phyloP scores from a whole-genome alignment of 2,888 invertebrate genomes.

The Drosophila atroscutellata region DNA sequence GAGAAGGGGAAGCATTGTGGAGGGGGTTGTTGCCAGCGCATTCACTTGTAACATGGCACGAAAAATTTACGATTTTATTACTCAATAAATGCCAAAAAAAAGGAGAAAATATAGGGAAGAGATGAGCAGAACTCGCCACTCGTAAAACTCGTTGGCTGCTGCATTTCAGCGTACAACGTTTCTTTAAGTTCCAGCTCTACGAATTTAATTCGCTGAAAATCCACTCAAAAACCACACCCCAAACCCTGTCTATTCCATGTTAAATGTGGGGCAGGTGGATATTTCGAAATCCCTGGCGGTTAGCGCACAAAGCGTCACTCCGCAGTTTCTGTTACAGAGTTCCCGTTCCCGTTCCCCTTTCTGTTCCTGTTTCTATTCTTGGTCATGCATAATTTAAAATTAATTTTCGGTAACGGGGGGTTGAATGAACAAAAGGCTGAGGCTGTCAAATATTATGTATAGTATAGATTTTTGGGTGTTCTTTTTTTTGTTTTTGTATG shows the following conservation, averaged over 20 bases:
- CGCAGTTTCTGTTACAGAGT: slow-evolving; percentile 3
- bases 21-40: slow-evolving; percentile 29
- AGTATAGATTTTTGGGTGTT: neutral
- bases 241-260: neutral
- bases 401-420: slow-evolving; percentile 59
- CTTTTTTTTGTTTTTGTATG: slow-evolving; percentile 40
- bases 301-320: slow-evolving; percentile 48
- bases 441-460: slow-evolving; percentile 64
- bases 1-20: neutral
- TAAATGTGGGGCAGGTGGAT: slow-evolving; percentile 75
- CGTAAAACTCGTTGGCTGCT: slow-evolving; percentile 57
- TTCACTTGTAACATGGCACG: slow-evolving; percentile 71
- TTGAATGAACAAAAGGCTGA: slow-evolving; percentile 36
- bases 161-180: slow-evolving; percentile 3
- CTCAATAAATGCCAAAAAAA: slow-evolving; percentile 78
- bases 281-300: slow-evolving; percentile 76
- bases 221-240: slow-evolving; percentile 17
- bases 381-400: slow-evolving; percentile 80
- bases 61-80: slow-evolving; percentile 78
- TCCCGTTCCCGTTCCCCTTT: neutral
- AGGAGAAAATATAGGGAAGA: neutral
- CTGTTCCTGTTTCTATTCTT: slow-evolving; percentile 23
- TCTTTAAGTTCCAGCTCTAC: slow-evolving; percentile 43
- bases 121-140: slow-evolving; percentile 52
- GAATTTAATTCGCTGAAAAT: slow-evolving; percentile 46